Conservation (phyloP, 1,140 invertebrate genomes). For the honey bee (Apis mellifera) region Amel_HAv3.1 CM009937.2:11465001-11465500, state of each 20-base stretch:
- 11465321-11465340: not conserved
- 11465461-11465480: not conserved
- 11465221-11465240: no score
- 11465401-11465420: not conserved
- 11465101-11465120: not conserved
- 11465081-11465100: not conserved
- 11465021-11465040: constrained; percentile 26
- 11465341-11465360: not conserved
- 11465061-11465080: not conserved
- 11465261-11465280: not conserved
- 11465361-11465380: constrained; percentile 8
- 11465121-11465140: no score
- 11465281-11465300: not conserved
- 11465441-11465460: constrained; percentile 6
- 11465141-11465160: no score
- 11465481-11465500: constrained; percentile 24
- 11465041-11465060: not conserved
- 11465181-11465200: constrained; percentile 7
- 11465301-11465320: not conserved
- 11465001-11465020: constrained; percentile 47
- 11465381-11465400: constrained; percentile 8
- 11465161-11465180: not conserved
- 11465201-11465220: not conserved
- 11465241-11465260: no score
- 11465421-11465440: constrained; percentile 12